Base-by-base conservation (phyloP, 2,797 vertebrate genomes). In the Scyliorhinus canicula region DNA sequence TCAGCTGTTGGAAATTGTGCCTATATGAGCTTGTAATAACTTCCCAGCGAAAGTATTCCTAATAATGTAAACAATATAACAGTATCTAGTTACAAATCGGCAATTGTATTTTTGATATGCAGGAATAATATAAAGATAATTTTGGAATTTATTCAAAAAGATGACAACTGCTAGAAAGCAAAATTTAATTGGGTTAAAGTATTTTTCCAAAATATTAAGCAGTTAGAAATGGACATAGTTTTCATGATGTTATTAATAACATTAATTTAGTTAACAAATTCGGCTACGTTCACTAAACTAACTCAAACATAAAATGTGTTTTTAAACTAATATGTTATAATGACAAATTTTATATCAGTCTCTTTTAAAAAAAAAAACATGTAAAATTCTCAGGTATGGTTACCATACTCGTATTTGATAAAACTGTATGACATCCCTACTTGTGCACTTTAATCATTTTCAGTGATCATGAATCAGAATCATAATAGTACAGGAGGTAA, bases 171-270 rank as follows among this genome's bases (percentile, higher is more conserved):
- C 57, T 65, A 57, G 16, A 90, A 47, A 82, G 5, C n/a, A 14
- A 90, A 90, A n/a, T 90, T n/a, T 90, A 90, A 21, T 60, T 90
- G 35, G 86, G 35, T 63, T 8, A 35, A 90, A 60, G 55, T 90
- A 31, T n/a, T n/a, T 16, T 90, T 60, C 55, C n/a, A 90, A 60
- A 60, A 60, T 60, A 14, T 90, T 60, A 90, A 90, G 31, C 55
- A 60, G 57, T n/a, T 31, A 21, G 2, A 90, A 63, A 90, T 63
- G 31, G 35, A 5, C 55, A 60, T n/a, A 40, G 31, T 40, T 90
- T 60, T n/a, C 55, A 40, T 90, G 52, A 79, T 82, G 31, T 35
- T 57, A 90, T 40, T 63, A 60, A 60, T 40, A 21, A 60, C 35
- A 74, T 11, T 35, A 35, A n/a, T 74, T 35, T n/a, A 60, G 0